Evolutionary conservation across 2,797 vertebrate genomes (phyloP), one percentile per base, ranked within the genome.

Genomic region (Mallotus villosus): DNA sequence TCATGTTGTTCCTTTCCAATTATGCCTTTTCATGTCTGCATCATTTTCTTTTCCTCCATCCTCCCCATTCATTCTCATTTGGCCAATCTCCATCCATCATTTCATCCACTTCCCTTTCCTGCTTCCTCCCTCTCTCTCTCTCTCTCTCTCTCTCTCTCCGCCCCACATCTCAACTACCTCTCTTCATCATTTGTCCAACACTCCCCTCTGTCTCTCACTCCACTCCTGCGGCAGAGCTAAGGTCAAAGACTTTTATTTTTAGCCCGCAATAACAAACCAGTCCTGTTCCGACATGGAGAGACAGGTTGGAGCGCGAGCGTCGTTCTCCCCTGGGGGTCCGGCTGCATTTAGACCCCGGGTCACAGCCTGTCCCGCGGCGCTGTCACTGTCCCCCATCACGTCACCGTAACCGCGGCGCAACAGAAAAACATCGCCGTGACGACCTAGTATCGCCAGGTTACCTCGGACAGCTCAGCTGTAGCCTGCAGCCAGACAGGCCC

Each of bases 221-320:
- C 62, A 19, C 68, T 75, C 73, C 66, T 67, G 71, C 82, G 59
- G 24, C 59, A 61, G 21, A 74, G 74, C 77, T 87, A 89, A 89
- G 85, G 89, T 87, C 83, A 83, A 60, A 71, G 72, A 57, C 74
- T 83, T 85, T 84, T 88, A 80, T 89, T 90, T 89, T 85, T 87
- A 32, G 17, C 5, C 58, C 80, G 37, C 79, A 78, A 72, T 85
- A 82, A 82, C 76, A 88, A 82, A 83, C 84, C 81, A 82, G 76
- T 87, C 81, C 79, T 74, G 66, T 14, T 72, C 66, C 61, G 64
- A 81, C 86, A 85, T 5, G 74, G 72, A 85, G 78, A 82, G 78
- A 82, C 83, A 81, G 78, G 83, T 32, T 79, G 78, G 19, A 78
- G 77, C 16, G 17, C 74, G 81, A 80, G 77, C 46, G n/a, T 72